These are phyloP conservation scores for Melipona quadrifasciata DNA, from an alignment of 1,140 invertebrate genomes.

Conservation along the genomic window DNA sequence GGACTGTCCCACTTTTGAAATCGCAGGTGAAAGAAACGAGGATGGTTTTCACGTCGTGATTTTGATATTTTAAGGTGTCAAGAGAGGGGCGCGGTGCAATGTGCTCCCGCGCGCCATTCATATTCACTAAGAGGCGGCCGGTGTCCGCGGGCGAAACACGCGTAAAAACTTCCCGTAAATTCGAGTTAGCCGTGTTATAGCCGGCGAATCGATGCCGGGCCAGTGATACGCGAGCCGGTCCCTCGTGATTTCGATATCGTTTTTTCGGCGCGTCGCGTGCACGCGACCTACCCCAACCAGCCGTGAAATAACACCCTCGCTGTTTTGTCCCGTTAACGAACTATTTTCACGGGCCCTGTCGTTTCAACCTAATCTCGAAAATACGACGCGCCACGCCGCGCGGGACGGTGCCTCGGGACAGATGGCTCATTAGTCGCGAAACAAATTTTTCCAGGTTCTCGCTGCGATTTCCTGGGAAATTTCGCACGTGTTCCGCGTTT, in stretches of 20 bases:
- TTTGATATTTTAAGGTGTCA: not conserved
- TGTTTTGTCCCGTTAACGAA: slow-evolving; percentile 36
- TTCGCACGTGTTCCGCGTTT: not conserved
- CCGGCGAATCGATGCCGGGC: slow-evolving; percentile 30
- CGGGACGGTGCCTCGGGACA: not conserved
- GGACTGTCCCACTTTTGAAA: not conserved
- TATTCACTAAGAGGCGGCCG: slow-evolving; percentile 45
- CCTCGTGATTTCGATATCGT: slow-evolving; percentile 37
- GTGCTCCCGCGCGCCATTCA: slow-evolving; percentile 38
- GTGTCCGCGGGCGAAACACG: not conserved
- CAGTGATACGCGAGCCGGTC: slow-evolving; percentile 6
- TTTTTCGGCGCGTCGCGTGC: slow-evolving; percentile 1
- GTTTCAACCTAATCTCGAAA: not conserved
- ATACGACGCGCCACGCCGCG: not conserved
- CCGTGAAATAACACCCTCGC: not conserved
- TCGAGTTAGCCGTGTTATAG: slow-evolving; percentile 39
- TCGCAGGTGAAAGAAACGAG: not conserved
- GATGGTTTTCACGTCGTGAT: not conserved
- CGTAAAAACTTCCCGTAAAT: slow-evolving; percentile 51
- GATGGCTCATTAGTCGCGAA: not conserved
- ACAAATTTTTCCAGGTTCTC: not conserved
- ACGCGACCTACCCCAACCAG: too few relatives aligned
- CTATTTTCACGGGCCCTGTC: not conserved
- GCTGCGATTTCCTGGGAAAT: not conserved
- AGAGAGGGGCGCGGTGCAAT: slow-evolving; percentile 9